These are phyloP conservation scores for Callocephalon fimbriatum DNA, from an alignment of 2,113 vertebrate species.

Conservation along the genomic window DNA sequence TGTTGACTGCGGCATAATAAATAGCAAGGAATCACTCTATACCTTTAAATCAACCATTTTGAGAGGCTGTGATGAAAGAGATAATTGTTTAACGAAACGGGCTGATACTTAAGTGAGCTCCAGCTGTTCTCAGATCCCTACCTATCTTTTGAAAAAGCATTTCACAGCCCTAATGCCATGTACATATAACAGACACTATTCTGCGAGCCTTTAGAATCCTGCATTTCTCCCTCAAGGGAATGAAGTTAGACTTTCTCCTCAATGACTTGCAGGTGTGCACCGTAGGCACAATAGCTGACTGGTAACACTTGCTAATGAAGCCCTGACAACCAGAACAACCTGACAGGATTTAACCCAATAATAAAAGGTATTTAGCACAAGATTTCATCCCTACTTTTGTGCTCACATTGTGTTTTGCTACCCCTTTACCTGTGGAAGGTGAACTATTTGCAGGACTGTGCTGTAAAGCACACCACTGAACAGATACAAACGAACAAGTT, in stretches of 20 bases:
- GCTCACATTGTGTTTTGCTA: background rate
- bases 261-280: background rate
- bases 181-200: background rate
- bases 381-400: background rate
- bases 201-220: background rate
- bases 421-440: background rate
- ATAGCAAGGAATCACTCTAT: background rate
- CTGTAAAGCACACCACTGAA: background rate
- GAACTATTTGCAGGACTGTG: background rate
- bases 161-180: background rate
- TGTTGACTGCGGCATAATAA: background rate
- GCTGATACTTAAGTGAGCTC: background rate
- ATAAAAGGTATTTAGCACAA: background rate
- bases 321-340: background rate
- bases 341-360: background rate
- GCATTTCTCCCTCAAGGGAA: background rate
- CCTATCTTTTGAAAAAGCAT: background rate
- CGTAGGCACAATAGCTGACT: background rate
- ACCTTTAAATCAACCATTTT: background rate
- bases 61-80: conserved; percentile 8
- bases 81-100: conserved; percentile 14
- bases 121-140: background rate
- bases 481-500: background rate
- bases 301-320: background rate
- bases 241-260: background rate